Conservation (phyloP, 2,797 vertebrate species). For the Hippopotamyrus pictus region DNA sequence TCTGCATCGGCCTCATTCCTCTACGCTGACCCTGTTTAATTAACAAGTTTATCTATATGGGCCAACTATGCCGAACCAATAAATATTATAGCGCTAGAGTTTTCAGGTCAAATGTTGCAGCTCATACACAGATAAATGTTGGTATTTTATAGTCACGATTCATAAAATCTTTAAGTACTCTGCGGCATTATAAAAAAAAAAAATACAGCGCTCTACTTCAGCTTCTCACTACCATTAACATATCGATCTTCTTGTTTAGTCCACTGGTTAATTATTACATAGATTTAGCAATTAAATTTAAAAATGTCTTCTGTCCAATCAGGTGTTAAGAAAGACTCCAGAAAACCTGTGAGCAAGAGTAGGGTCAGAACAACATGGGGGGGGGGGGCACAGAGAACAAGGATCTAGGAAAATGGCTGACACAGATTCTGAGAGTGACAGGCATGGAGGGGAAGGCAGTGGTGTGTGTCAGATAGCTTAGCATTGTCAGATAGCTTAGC, state of each 20-base stretch:
- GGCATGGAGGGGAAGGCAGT: background rate
- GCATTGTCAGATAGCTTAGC: background rate
- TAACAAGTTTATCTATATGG: background rate
- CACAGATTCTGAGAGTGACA: background rate
- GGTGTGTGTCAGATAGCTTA: background rate
- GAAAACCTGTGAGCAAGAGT: background rate
- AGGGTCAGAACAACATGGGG: background rate
- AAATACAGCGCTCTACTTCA: background rate
- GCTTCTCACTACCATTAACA: background rate
- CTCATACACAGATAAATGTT: conserved; percentile 1
- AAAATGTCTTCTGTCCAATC: background rate
- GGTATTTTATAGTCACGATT: background rate
- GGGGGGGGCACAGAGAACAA: background rate
- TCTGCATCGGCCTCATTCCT: background rate
- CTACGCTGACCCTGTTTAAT: background rate
- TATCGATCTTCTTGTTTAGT: background rate
- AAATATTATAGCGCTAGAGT: background rate
- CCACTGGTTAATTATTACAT: conserved; percentile 4
- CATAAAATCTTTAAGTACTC: background rate
- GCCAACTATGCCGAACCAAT: background rate
- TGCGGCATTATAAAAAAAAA: background rate
- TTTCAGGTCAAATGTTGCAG: conserved; percentile 6
- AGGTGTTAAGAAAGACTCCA: background rate
- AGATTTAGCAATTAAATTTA: background rate
- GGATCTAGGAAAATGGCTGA: background rate